These are phyloP conservation scores for Nasonia giraulti DNA, from an alignment of 1,140 invertebrate genomes.

Conservation along the genomic window DNA sequence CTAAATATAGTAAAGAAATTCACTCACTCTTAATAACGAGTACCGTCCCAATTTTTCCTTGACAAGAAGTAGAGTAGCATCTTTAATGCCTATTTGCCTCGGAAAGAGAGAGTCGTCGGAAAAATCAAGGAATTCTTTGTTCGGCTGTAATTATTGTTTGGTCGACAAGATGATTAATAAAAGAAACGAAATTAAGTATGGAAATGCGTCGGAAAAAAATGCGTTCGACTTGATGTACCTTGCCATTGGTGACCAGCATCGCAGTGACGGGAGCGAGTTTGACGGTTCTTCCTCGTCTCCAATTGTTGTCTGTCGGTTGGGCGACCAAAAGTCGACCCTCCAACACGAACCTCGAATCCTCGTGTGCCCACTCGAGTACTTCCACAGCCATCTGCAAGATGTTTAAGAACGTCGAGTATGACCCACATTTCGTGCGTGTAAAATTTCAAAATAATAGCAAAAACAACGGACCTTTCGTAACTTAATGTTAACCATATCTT, in stretches of 20 bases:
- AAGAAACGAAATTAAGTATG: too few relatives aligned
- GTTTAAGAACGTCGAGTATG: background rate
- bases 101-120: slow-evolving; percentile 76
- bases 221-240: slow-evolving; percentile 73
- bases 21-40: slow-evolving; percentile 84
- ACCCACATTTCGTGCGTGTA: too few relatives aligned
- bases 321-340: slow-evolving; percentile 90
- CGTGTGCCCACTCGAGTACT: slow-evolving; percentile 93
- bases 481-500: slow-evolving; percentile 91
- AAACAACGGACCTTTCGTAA: slow-evolving; percentile 80
- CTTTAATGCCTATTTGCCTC: slow-evolving; percentile 83
- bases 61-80: slow-evolving; percentile 90
- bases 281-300: slow-evolving; percentile 89
- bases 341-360: slow-evolving; percentile 90
- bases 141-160: slow-evolving; percentile 71
- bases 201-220: background rate
- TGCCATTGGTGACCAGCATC: slow-evolving; percentile 90
- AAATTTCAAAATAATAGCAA: background rate
- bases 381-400: slow-evolving; percentile 87
- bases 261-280: slow-evolving; percentile 91
- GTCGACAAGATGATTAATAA: slow-evolving; percentile 30
- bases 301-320: slow-evolving; percentile 91
- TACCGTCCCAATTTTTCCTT: slow-evolving; percentile 93
- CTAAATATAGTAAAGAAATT: background rate
- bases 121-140: slow-evolving; percentile 67